These are phyloP conservation scores for Phalacrocorax aristotelis DNA, from an alignment of 2,113 vertebrate genomes.

Conservation along the genomic window DNA sequence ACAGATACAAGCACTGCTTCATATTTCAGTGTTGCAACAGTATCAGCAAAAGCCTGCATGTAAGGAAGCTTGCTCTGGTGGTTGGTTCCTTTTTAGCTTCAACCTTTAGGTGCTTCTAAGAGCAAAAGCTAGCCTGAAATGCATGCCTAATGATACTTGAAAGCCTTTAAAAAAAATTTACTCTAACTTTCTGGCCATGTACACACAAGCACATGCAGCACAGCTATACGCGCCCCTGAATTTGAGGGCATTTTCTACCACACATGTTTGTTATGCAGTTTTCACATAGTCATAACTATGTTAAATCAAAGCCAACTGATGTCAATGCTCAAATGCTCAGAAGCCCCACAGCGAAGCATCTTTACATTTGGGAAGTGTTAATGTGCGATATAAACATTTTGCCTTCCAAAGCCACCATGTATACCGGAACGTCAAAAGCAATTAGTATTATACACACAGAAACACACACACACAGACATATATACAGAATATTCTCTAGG, in stretches of 20 bases:
- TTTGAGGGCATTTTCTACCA: not conserved
- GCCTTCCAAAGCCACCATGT: conserved; percentile 21
- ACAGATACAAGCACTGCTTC: not conserved
- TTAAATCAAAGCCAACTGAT: conserved; percentile 44
- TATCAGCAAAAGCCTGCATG: rapidly evolving
- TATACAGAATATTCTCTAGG: not conserved
- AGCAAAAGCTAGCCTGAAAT: not conserved
- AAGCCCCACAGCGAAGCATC: not conserved
- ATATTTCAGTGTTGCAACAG: not conserved
- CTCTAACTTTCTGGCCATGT: rapidly evolving
- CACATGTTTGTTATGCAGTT: not conserved
- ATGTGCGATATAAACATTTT: conserved; percentile 2
- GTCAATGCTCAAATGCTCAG: not conserved
- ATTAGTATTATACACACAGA: not conserved
- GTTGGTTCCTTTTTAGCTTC: not conserved
- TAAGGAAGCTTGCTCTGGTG: not conserved
- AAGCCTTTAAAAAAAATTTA: not conserved
- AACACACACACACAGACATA: not conserved
- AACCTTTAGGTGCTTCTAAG: not conserved
- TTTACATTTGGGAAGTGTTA: conserved; percentile 42
- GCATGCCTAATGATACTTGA: not conserved
- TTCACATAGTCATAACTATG: not conserved
- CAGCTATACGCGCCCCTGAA: not conserved
- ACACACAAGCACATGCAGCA: not conserved
- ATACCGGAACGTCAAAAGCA: not conserved